Conservation (phyloP, 2,888 invertebrate species). For the Aricia artaxerxes region DNA sequence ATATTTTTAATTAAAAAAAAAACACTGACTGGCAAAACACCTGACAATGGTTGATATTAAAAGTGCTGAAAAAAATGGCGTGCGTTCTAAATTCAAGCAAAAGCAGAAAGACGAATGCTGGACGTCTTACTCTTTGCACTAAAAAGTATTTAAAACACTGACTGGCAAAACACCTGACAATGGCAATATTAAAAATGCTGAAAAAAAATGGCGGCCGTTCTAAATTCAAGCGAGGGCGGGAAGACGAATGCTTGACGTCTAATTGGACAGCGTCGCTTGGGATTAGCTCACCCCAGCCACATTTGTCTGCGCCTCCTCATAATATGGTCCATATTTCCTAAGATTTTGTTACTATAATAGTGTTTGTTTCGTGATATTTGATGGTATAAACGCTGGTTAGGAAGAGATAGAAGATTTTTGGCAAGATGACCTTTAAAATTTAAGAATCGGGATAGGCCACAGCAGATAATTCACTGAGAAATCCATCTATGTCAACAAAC, state of each 20-base stretch:
- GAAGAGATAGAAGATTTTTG: too few species aligned
- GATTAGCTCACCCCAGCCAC: slow-evolving; percentile 65
- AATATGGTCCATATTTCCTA: slow-evolving; percentile 42
- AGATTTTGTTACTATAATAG: slow-evolving; percentile 23
- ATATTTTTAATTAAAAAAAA: neutral
- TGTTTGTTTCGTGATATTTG: neutral
- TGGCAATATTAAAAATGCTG: neutral
- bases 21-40: neutral
- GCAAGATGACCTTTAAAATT: too few species aligned
- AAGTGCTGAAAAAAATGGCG: slow-evolving; percentile 42
- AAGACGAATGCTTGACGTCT: slow-evolving; percentile 75
- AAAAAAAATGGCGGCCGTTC: slow-evolving; percentile 49
- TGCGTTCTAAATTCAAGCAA: slow-evolving; percentile 50
- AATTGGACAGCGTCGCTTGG: slow-evolving; percentile 73
- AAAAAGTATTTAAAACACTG: neutral
- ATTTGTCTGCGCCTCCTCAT: slow-evolving; percentile 67
- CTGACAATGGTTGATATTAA: neutral
- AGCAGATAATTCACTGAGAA: neutral
- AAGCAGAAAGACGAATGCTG: slow-evolving; percentile 67
- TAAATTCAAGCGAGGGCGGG: slow-evolving; percentile 49
- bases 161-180: neutral
- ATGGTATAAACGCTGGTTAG: neutral
- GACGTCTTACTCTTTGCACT: slow-evolving; percentile 35
- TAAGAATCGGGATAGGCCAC: neutral
- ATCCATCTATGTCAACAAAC: too few species aligned